Percentiles rank a stretch among this genome's conserved stretches.
These are phyloP conservation scores for Lasioglossum leucozonium DNA, from an alignment of 2,888 invertebrate species.

Conservation along the genomic window DNA sequence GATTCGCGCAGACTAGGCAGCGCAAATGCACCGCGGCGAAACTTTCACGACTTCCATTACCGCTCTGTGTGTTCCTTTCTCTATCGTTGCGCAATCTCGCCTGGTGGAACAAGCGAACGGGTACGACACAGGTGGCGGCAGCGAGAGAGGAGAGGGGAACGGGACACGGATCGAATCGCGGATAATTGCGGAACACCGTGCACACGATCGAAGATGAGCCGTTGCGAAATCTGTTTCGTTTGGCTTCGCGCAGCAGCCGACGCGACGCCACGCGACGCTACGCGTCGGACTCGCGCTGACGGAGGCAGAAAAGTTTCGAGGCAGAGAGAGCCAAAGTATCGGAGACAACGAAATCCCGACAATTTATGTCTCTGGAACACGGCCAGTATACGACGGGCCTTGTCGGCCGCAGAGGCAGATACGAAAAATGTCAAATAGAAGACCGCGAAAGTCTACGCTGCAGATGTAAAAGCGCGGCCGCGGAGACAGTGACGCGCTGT, in stretches of 20 bases:
- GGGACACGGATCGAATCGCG: slow-evolving; percentile 31
- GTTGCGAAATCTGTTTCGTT: slow-evolving; percentile 29
- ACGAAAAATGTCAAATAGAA: slow-evolving; percentile 61
- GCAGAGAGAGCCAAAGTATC: slow-evolving; percentile 47
- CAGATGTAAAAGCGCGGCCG: slow-evolving; percentile 22
- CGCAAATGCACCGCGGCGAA: slow-evolving; percentile 33
- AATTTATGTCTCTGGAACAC: slow-evolving; percentile 68
- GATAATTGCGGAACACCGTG: background rate
- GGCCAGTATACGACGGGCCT: slow-evolving; percentile 54
- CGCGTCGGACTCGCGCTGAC: slow-evolving; percentile 40
- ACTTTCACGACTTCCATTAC: slow-evolving; percentile 55
- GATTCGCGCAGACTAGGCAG: slow-evolving; percentile 4
- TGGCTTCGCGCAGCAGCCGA: slow-evolving; percentile 20
- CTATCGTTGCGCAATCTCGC: slow-evolving; percentile 42
- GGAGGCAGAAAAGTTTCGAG: slow-evolving; percentile 45
- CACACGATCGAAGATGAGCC: slow-evolving; percentile 41
- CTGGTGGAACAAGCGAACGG: background rate
- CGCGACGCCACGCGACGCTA: no score
- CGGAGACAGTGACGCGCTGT: background rate
- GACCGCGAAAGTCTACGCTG: slow-evolving; percentile 38
- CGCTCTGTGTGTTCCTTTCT: slow-evolving; percentile 27
- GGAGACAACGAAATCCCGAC: slow-evolving; percentile 67
- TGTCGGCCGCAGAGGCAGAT: slow-evolving; percentile 32
- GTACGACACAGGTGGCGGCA: background rate
- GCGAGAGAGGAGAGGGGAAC: background rate